Evolutionary conservation across 2,888 invertebrate genomes (phyloP), one percentile per base, ranked within the genome.

Genomic region (Nemapogon koenigi): DNA sequence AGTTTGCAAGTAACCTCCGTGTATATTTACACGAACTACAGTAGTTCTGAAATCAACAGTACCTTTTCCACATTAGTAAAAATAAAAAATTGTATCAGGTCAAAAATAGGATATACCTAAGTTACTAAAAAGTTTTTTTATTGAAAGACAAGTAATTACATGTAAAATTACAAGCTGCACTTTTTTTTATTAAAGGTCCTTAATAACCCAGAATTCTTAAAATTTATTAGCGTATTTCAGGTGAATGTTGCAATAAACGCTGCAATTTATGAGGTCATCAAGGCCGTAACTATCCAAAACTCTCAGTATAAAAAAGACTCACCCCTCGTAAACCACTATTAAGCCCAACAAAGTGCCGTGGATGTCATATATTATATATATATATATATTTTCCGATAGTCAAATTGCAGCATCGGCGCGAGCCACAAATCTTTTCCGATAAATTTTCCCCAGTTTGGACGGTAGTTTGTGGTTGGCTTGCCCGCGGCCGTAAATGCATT

Each of bases 341-440:
- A 67, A 67, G 53, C 52, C 52, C 56, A 58, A 63, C 64, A 64
- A 64, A 70, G 60, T 63, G 57, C 62, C 52, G 48, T 55, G 58
- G 59, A 64, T 58, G 62, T 67, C 67, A 69, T 70, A 70, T 70
- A 70, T n/a, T n/a, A n/a, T n/a, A n/a, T n/a, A n/a, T n/a, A n/a
- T n/a, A n/a, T n/a, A 73, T 71, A 69, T 72, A 69, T 71, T 70
- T 72, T 59, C 64, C 67, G 66, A 70, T 70, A 73, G 65, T 63
- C 66, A 70, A 73, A 72, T 73, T 72, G 70, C 70, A 59, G 66
- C 62, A 64, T 65, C 62, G 65, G 63, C 62, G 53, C 49, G 47
- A 57, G 52, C 58, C 61, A 68, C 69, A 70, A 69, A 71, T 71
- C 69, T 69, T 69, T 64, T 60, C 53, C 67, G 57, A 68, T 71